phyloP scores from a whole-genome alignment of 2,797 vertebrate species.

The Halcyon leucocephala region DNA sequence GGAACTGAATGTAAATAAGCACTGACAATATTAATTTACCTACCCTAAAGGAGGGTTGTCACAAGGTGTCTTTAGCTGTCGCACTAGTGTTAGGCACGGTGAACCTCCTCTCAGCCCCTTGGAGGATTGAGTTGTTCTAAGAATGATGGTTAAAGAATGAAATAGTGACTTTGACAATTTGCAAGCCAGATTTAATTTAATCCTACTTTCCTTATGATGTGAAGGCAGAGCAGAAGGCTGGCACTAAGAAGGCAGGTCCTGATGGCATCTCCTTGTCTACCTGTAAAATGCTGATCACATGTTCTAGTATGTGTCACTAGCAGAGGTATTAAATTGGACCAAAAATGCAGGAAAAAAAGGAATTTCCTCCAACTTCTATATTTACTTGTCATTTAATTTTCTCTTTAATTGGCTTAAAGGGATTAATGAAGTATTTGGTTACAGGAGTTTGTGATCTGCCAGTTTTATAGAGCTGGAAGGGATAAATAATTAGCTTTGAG shows the following conservation, averaged over 20 bases:
- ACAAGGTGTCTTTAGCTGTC: background rate
- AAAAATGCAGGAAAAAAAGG: background rate
- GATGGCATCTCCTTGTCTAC: background rate
- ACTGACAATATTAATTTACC: background rate
- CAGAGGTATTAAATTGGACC: background rate
- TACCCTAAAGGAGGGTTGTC: background rate
- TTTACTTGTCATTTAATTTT: background rate
- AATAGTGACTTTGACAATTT: background rate
- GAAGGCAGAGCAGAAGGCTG: background rate
- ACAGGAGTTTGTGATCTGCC: background rate
- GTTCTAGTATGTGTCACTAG: background rate
- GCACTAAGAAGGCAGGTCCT: background rate
- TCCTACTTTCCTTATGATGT: background rate
- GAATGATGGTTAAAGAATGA: background rate
- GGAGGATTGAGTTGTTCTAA: background rate
- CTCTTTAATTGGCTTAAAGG: background rate
- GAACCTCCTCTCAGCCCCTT: background rate
- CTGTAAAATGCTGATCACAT: background rate
- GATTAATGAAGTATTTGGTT: background rate
- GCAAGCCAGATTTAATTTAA: background rate
- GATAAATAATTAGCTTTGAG: background rate
- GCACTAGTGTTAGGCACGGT: background rate
- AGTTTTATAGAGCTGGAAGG: background rate
- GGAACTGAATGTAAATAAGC: background rate
- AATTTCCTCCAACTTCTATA: background rate